Conservation (phyloP, 2,113 vertebrate species). For the Martes martes region DNA sequence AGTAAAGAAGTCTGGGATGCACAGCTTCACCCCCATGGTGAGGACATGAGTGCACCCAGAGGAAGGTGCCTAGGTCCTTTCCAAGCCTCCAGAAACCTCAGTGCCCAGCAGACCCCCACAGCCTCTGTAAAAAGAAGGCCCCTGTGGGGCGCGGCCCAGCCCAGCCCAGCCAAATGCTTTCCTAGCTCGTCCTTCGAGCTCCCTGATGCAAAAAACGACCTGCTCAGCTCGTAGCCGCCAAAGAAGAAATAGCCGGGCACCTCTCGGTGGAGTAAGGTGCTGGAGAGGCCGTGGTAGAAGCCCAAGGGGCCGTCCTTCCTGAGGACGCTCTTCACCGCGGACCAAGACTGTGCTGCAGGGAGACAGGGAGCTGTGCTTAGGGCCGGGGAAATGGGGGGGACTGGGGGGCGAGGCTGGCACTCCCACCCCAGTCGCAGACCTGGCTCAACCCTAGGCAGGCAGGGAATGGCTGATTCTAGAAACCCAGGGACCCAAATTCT, state of each 20-base stretch:
- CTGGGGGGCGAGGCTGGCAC: no score
- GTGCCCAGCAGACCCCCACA: neutral
- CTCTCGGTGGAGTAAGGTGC: constrained; percentile 91
- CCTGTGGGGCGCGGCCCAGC: neutral
- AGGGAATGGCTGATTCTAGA: neutral
- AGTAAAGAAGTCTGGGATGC: neutral
- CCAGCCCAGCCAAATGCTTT: constrained; percentile 61
- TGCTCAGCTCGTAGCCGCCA: constrained; percentile 92
- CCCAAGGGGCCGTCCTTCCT: constrained; percentile 89
- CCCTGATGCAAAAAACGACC: constrained; percentile 87
- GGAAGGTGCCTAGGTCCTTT: neutral
- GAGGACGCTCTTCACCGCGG: constrained; percentile 88
- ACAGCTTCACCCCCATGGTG: neutral
- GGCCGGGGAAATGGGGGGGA: no score
- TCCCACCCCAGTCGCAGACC: neutral
- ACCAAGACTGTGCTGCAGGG: constrained; percentile 91
- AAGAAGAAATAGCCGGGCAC: constrained; percentile 95
- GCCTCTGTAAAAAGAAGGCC: neutral
- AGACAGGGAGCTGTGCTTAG: neutral
- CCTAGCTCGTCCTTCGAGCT: constrained; percentile 92
- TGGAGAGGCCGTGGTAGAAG: constrained; percentile 90
- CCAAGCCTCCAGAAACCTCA: neutral
- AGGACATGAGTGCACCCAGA: no score
- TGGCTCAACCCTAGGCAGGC: no score
- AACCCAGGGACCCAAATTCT: neutral